phyloP scores from a whole-genome alignment of 2,113 vertebrate genomes.

The Rattus rattus region DNA sequence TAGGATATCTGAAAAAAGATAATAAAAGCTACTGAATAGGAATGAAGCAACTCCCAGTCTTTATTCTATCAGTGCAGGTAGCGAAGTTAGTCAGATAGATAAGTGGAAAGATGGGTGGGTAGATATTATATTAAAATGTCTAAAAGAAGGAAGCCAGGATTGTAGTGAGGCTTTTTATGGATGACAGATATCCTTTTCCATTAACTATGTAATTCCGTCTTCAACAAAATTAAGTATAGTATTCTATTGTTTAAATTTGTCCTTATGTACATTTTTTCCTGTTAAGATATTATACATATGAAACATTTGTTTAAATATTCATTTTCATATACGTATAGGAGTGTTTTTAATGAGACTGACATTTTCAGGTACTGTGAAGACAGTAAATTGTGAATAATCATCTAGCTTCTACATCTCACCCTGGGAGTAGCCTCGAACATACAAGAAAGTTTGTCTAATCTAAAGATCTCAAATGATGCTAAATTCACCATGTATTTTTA shows the following conservation, averaged over 20 bases:
- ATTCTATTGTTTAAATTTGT: not conserved
- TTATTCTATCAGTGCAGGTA: not conserved
- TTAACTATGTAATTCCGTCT: not conserved
- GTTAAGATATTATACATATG: not conserved
- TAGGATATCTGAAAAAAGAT: conserved; percentile 67
- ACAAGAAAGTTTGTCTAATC: not conserved
- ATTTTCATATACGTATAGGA: not conserved
- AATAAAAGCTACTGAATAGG: conserved; percentile 71
- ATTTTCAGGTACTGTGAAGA: not conserved
- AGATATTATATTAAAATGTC: conserved; percentile 3
- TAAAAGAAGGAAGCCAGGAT: not conserved
- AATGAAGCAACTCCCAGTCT: not conserved
- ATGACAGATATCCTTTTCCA: not conserved
- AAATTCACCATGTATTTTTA: not conserved
- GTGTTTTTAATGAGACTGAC: not conserved
- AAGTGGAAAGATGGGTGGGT: not conserved
- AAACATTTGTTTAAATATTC: not conserved
- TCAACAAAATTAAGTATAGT: not conserved
- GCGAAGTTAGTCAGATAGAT: not conserved
- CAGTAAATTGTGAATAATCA: not conserved
- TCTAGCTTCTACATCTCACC: not conserved
- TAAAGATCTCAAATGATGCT: not conserved
- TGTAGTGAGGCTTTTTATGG: not conserved
- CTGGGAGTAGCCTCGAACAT: not conserved
- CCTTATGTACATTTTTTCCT: not conserved